Base-by-base conservation (phyloP, 2,797 vertebrate species). In the Geotria australis region DNA sequence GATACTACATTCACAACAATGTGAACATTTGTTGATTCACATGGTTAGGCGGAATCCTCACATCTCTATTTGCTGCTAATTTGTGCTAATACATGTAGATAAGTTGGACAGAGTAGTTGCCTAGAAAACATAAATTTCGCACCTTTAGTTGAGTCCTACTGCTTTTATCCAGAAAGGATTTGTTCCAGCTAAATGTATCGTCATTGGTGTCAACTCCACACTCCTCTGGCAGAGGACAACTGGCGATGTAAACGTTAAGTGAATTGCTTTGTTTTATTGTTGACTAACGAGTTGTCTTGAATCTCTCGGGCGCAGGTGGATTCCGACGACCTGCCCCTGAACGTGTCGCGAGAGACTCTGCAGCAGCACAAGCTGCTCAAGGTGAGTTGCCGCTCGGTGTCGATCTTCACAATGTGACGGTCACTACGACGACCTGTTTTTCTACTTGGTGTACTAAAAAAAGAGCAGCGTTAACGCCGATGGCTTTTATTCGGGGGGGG, bases 321-420 rank as follows among this genome's bases (percentile, higher is more conserved):
- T 69, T 98, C 89, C 9, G 91, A 96, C 72, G 91, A 98, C 64
- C 82, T 98, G 61, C 91, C 91, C 59, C 68, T 98, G 63, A 98
- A 98, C 24, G 89, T 98, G 57, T 98, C 91, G 64, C 80, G 91
- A 73, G 91, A 98, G 69, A 94, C 86, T 48, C 77, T 98, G 63
- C 91, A 98, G 71, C 91, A 98, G 60, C 89, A 96, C 73, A 96
- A 98, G 68, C 69, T 98, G 57, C 69, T 98, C 57, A 98, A 95
- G 80, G 89, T 93, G 24, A 38, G 24, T 24, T 38, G 5, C 24
- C 24, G 24, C 24, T 4, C 3, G 15, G 24, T 38, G 24, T 38
- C 24, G 38, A 38, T 38, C 24, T 38, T 38, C 24, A 38, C 24
- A 38, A 24, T 38, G 38, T 5, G 24, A 38, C 24, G 38, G 15